Base-by-base conservation (phyloP, 2,797 vertebrate genomes). In the Lophura swinhoii region DNA sequence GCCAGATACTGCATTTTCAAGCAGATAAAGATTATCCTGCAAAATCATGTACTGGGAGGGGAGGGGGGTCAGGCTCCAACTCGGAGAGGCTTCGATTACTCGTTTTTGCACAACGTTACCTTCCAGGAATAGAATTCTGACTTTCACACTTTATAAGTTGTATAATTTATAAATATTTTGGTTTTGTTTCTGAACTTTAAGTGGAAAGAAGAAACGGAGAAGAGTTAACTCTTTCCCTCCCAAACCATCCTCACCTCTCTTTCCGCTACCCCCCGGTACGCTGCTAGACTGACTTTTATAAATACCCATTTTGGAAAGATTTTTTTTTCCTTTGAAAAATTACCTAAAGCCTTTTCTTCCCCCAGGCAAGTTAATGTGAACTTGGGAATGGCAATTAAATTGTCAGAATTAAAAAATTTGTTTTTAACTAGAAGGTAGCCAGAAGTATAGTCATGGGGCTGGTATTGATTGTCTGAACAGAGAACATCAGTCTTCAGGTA, bases 321-420 rank as follows among this genome's bases (percentile, higher is more conserved):
- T 92, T 90, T 76, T 60, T 60, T 4, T 10, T 14, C 2, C 63
- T 94, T 96, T 98, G 98, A 98, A 98, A 98, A 98, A 98, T 98
- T 96, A 98, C 98, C 96, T 94, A 94, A 92, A 97, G 95, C 95
- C 93, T 93, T 97, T 94, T 97, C 97, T 97, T 97, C 56, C 56
- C 97, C 96, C 97, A 98, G 97, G 97, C 97, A 98, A 98, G 97
- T 98, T 97, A 96, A 98, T 98, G 98, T 98, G 98, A 98, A 98
- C 98, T 98, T 97, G 98, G 98, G 97, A 98, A 97, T 98, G 97
- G 98, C 99, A 99, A 99, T 99, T 99, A 99, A 99, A 99, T 99
- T 99, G 99, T 99, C 99, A 99, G 98, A 99, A 99, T 99, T 99
- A 99, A 99, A 99, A 98, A 99, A 99, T 99, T 98, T 98, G 99